phyloP scores from a whole-genome alignment of 2,888 invertebrate genomes.

The Agrotis puta region DNA sequence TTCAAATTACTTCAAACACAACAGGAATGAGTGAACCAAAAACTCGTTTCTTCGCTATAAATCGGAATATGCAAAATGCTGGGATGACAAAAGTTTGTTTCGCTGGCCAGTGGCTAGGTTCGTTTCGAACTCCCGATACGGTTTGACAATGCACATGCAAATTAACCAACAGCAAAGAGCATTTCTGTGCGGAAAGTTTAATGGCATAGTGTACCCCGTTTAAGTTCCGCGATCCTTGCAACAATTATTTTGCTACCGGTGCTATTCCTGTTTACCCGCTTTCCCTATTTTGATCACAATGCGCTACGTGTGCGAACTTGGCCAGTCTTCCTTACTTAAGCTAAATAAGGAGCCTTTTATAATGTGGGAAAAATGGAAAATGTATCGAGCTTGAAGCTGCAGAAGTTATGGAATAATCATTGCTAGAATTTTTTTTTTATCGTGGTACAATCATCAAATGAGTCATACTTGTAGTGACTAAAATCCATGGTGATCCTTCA shows the following conservation, averaged over 20 bases:
- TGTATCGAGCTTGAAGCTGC: conserved; percentile 19
- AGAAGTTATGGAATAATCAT: conserved; percentile 25
- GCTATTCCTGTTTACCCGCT: conserved; percentile 72
- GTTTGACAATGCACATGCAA: conserved; percentile 90
- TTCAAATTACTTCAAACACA: conserved; percentile 68
- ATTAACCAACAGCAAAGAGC: conserved; percentile 84
- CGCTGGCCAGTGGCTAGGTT: conserved; percentile 80
- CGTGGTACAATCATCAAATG: no score
- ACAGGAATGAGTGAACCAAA: conserved; percentile 61
- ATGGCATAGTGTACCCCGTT: conserved; percentile 77
- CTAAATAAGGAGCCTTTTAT: conserved; percentile 59
- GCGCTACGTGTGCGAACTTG: conserved; percentile 61
- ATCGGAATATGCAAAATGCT: conserved; percentile 77
- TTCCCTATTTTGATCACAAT: conserved; percentile 73
- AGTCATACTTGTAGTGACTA: no score
- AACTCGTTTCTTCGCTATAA: conserved; percentile 71
- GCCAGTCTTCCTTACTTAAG: conserved; percentile 65
- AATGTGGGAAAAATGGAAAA: conserved; percentile 61
- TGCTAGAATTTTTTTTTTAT: no score
- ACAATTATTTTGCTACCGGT: conserved; percentile 79
- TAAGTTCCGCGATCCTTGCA: conserved; percentile 82
- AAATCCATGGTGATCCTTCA: no score
- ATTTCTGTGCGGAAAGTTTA: conserved; percentile 86
- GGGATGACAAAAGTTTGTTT: conserved; percentile 83
- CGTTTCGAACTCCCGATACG: conserved; percentile 86